A percentile compares a stretch with the other conserved stretches of the same genome.
These are phyloP conservation scores for Elephantulus edwardii DNA, from an alignment of 2,113 vertebrate species.

Conservation along the genomic window DNA sequence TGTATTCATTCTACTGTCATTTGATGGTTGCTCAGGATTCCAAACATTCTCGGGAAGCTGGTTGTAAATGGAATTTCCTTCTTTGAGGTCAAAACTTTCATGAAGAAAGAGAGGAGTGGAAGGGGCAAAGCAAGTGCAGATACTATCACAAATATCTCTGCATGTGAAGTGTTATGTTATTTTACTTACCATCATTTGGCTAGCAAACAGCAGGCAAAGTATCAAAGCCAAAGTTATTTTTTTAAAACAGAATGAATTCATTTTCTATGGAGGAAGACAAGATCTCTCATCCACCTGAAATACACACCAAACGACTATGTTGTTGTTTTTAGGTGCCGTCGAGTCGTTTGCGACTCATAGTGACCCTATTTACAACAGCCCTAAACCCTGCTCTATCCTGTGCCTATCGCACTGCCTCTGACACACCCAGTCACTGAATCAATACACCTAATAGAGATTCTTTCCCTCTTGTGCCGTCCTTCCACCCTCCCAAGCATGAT, in stretches of 20 bases:
- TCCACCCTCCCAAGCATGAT: too few species aligned
- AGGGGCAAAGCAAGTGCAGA: not conserved
- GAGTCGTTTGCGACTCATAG: too few species aligned
- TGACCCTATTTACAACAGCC: too few species aligned
- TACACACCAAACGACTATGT: too few species aligned
- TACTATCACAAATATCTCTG: not conserved
- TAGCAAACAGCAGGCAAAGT: not conserved
- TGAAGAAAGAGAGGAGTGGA: not conserved
- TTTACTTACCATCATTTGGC: not conserved
- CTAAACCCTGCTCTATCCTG: too few species aligned
- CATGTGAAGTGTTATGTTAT: not conserved
- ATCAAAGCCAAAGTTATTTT: constrained; percentile 30
- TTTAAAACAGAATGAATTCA: constrained; percentile 17
- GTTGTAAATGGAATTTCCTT: not conserved
- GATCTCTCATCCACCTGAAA: constrained; percentile 31
- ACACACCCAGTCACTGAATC: too few species aligned
- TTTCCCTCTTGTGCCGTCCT: too few species aligned
- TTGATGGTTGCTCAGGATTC: not conserved
- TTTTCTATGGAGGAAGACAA: constrained; percentile 42
- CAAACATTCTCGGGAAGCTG: not conserved
- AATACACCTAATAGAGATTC: too few species aligned
- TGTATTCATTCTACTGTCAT: not conserved
- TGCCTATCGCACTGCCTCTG: too few species aligned
- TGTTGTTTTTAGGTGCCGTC: too few species aligned
- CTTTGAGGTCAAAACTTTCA: constrained; percentile 9